phyloP scores from a whole-genome alignment of 2,113 vertebrate species.

The Antennarius striatus region DNA sequence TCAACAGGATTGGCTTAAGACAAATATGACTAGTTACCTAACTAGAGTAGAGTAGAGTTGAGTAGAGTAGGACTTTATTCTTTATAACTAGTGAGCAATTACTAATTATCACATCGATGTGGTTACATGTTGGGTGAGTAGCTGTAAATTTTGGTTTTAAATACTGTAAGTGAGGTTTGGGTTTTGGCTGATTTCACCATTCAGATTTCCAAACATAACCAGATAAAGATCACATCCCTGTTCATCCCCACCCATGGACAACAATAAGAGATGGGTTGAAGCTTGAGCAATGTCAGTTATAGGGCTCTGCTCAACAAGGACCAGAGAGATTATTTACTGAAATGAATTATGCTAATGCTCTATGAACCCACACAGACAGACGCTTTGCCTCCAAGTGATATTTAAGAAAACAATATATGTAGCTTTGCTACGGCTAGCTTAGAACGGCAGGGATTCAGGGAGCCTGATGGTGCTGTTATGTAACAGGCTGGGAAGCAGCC shows the following conservation, averaged over 20 bases:
- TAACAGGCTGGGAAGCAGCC: constrained; percentile 68
- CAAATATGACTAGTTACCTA: too few species aligned
- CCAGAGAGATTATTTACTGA: constrained; percentile 8
- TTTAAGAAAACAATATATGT: constrained; percentile 19
- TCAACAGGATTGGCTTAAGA: too few species aligned
- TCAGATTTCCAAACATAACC: constrained; percentile 27
- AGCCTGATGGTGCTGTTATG: constrained; percentile 72
- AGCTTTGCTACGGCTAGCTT: constrained; percentile 7
- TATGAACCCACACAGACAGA: constrained; percentile 2
- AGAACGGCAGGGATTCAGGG: constrained; percentile 59
- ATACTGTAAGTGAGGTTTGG: constrained; percentile 6
- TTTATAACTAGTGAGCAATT: too few species aligned
- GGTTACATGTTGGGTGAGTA: background rate
- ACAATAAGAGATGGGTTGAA: constrained; percentile 7
- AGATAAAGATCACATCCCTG: constrained; percentile 31
- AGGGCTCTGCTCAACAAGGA: background rate
- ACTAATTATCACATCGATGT: too few species aligned
- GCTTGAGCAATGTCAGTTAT: background rate
- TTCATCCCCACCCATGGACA: constrained; percentile 18
- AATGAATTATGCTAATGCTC: constrained; percentile 12
- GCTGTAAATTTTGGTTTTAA: background rate
- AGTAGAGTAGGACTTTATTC: too few species aligned
- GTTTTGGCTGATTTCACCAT: constrained; percentile 3
- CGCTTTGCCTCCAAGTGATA: background rate
- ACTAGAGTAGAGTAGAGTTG: too few species aligned